Conservation (phyloP, 2,113 vertebrate species). For the Embiotoca jacksoni region DNA sequence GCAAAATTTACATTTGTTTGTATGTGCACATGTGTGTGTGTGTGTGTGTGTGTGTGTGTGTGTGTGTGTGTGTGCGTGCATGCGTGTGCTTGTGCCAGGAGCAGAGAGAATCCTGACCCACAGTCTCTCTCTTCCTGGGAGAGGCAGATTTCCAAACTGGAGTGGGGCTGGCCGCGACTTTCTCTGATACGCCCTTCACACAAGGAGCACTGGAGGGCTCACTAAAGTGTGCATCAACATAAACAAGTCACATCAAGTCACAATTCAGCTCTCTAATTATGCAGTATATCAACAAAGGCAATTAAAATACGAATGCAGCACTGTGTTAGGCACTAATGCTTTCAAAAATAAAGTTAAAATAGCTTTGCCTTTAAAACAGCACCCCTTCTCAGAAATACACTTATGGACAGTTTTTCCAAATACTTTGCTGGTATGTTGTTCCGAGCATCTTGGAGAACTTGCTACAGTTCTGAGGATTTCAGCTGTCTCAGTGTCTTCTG, state of each 20-base stretch:
- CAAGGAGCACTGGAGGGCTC: slow-evolving; percentile 56
- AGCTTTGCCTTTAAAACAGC: background rate
- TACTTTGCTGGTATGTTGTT: background rate
- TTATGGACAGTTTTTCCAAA: background rate
- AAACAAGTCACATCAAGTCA: slow-evolving; percentile 91
- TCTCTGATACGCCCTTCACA: slow-evolving; percentile 69
- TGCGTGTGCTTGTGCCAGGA: slow-evolving; percentile 34
- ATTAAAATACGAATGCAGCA: slow-evolving; percentile 11
- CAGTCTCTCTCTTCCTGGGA: slow-evolving; percentile 59
- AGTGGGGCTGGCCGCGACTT: slow-evolving; percentile 61
- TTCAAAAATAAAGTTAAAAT: background rate
- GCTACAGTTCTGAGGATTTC: background rate
- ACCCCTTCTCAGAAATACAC: background rate
- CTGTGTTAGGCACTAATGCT: background rate
- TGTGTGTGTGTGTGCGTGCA: background rate
- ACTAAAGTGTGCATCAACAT: slow-evolving; percentile 80
- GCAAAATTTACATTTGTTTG: slow-evolving; percentile 56
- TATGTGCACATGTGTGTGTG: background rate
- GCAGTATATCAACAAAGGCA: slow-evolving; percentile 11
- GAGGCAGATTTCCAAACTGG: slow-evolving; percentile 61
- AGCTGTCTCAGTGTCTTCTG: background rate
- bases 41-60: background rate
- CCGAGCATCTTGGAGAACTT: background rate
- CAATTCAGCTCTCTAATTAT: slow-evolving; percentile 87
- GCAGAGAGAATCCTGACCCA: slow-evolving; percentile 66